A percentile compares a stretch with the other conserved stretches of the same genome.
phyloP scores from a whole-genome alignment of 2,888 invertebrate genomes.

The Anorthoa munda region DNA sequence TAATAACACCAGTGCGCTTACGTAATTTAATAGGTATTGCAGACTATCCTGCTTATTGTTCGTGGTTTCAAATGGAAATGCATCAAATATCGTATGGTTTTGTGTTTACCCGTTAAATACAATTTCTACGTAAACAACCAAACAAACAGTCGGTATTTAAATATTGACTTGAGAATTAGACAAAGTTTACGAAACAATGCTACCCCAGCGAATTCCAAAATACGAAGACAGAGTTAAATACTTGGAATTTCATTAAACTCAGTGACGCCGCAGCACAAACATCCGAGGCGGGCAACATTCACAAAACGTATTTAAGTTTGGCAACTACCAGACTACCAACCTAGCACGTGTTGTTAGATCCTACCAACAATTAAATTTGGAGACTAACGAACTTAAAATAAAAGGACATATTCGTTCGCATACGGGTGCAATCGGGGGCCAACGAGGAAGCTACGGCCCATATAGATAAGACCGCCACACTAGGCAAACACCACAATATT shows the following conservation, averaged over 20 bases:
- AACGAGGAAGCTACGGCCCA: constrained; percentile 87
- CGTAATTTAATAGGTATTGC: not conserved
- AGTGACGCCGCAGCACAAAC: constrained; percentile 71
- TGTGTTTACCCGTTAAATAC: not conserved
- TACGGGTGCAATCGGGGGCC: constrained; percentile 78
- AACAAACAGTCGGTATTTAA: constrained; percentile 3
- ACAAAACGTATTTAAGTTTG: constrained; percentile 67
- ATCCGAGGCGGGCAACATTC: constrained; percentile 67
- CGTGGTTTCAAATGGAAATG: not conserved
- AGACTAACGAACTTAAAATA: constrained; percentile 23
- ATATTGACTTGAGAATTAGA: constrained; percentile 46
- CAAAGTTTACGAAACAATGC: constrained; percentile 60
- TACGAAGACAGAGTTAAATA: constrained; percentile 64
- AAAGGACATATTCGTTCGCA: constrained; percentile 46
- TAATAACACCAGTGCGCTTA: not conserved
- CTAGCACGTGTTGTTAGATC: constrained; percentile 15
- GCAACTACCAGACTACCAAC: constrained; percentile 32
- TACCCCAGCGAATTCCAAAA: constrained; percentile 65
- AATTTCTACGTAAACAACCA: not conserved
- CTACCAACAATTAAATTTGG: constrained; percentile 17
- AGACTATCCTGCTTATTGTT: not conserved
- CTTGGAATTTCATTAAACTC: constrained; percentile 76
- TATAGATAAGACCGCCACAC: constrained; percentile 83
- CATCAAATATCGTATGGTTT: not conserved
- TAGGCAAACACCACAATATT: constrained; percentile 77